Evolutionary conservation across 2,797 vertebrate genomes (phyloP).

Genomic region (Peromyscus eremicus): DNA sequence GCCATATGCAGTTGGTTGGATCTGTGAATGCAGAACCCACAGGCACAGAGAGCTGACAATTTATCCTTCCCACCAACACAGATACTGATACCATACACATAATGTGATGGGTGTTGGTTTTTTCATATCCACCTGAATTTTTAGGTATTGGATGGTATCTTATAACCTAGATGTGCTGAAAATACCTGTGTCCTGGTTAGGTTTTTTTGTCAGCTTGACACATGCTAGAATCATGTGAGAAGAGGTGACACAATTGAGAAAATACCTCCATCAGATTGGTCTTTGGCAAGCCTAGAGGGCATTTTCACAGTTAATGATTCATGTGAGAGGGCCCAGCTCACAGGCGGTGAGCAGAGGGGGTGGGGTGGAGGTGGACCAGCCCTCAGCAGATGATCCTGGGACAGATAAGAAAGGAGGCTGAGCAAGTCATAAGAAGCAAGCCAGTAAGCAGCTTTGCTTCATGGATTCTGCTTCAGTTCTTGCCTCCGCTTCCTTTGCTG

Average conservation of each 20-base stretch:
- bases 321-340: neutral
- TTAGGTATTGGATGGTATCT: neutral
- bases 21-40: neutral
- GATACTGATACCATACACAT: neutral
- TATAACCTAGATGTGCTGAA: neutral
- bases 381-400: neutral
- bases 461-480: neutral
- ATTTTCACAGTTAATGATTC: neutral
- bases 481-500: neutral
- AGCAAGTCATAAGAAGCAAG: neutral
- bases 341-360: too few relatives aligned
- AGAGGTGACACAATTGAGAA: neutral
- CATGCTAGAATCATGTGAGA: neutral
- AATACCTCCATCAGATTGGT: neutral
- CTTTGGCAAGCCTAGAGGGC: neutral
- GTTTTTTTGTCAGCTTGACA: neutral
- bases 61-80: neutral
- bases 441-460: neutral
- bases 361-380: too few relatives aligned
- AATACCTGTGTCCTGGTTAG: neutral
- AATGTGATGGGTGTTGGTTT: neutral
- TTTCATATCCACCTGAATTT: neutral
- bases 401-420: neutral
- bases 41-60: neutral
- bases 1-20: neutral